phyloP scores from a whole-genome alignment of 2,113 vertebrate species.

The Odocoileus hemionus region DNA sequence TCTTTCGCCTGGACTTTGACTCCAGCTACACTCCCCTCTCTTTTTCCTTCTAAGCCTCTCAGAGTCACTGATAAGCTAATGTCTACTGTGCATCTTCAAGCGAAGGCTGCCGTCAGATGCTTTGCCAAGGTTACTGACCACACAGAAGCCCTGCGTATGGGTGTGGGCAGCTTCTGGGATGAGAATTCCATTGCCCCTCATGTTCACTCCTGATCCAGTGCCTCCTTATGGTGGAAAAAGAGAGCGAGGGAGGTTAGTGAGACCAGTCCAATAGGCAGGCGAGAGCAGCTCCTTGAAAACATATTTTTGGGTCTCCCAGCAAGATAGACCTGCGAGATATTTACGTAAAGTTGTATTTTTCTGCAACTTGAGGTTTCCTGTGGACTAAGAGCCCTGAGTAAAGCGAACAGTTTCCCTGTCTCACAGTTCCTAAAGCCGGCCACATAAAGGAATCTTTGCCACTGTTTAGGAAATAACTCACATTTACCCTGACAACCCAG shows the following conservation, averaged over 20 bases:
- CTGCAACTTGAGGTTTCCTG: not conserved
- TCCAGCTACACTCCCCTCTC: not conserved
- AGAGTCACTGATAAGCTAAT: not conserved
- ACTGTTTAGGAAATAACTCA: not conserved
- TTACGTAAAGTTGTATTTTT: not conserved
- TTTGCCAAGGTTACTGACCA: not conserved
- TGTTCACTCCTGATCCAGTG: fast-evolving
- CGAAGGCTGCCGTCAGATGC: not conserved
- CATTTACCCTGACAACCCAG: not conserved
- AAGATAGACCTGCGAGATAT: not conserved
- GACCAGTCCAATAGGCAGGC: not conserved
- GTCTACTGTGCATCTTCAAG: not conserved
- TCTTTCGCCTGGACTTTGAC: not conserved
- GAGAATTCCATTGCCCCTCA: not conserved
- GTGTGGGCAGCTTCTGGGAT: no score
- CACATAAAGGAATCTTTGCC: not conserved
- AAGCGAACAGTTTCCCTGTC: not conserved
- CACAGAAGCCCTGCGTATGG: not conserved
- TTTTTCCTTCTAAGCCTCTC: not conserved
- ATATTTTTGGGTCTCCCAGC: not conserved
- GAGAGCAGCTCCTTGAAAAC: not conserved
- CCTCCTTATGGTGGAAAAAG: not conserved
- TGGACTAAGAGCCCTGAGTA: not conserved
- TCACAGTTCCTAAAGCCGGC: not conserved
- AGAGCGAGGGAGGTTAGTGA: not conserved